phyloP scores from a whole-genome alignment of 2,888 invertebrate species.

The Chouioia cunea region DNA sequence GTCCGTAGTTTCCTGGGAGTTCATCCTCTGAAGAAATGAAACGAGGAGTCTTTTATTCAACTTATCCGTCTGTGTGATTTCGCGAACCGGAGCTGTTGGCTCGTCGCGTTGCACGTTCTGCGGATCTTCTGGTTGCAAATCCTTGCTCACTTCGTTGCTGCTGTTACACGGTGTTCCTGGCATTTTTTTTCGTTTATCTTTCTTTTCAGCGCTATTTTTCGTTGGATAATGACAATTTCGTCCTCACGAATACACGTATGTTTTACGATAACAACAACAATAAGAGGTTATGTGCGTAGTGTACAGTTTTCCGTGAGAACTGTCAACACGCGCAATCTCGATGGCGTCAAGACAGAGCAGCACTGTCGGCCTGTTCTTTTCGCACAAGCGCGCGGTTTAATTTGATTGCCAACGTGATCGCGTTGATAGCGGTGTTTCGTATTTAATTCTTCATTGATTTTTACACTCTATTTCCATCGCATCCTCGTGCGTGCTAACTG shows the following conservation, averaged over 20 bases:
- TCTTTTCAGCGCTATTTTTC: background rate
- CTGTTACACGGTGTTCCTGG: constrained; percentile 60
- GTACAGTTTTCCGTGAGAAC: too few species aligned
- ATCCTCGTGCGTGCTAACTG: background rate
- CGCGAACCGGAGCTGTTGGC: constrained; percentile 61
- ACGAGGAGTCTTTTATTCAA: constrained; percentile 77
- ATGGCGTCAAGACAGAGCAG: too few species aligned
- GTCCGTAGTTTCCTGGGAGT: constrained; percentile 49
- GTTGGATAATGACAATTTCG: background rate
- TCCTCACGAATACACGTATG: background rate
- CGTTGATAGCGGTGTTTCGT: too few species aligned
- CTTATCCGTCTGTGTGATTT: constrained; percentile 76
- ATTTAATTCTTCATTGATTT: too few species aligned
- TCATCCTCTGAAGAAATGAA: constrained; percentile 74
- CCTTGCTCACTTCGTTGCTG: constrained; percentile 46
- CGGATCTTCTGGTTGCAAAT: constrained; percentile 39
- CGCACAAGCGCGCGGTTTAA: too few species aligned
- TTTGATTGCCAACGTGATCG: too few species aligned
- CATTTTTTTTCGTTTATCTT: constrained; percentile 53
- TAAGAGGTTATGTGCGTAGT: constrained; percentile 20
- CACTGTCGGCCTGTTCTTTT: too few species aligned
- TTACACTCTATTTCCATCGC: too few species aligned
- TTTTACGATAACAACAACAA: too few species aligned
- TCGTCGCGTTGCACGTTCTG: constrained; percentile 48
- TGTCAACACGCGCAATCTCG: too few species aligned